phyloP scores from a whole-genome alignment of 2,797 vertebrate genomes.

The Paguma larvata region DNA sequence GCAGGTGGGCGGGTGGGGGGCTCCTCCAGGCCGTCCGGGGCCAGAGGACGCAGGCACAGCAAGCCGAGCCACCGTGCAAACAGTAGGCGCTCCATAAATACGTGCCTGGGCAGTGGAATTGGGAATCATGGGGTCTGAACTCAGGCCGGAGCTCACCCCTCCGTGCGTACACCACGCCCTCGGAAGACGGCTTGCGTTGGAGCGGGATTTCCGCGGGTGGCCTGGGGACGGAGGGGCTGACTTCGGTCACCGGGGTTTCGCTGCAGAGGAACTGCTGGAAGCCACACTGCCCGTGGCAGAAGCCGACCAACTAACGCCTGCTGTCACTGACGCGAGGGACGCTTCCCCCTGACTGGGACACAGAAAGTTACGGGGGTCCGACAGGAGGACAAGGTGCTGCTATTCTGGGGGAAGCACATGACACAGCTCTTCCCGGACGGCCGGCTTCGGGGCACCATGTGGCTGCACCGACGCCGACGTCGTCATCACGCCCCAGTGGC shows the following conservation, averaged over 20 bases:
- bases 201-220: neutral
- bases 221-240: neutral
- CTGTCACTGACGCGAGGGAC: neutral
- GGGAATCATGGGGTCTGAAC: accelerated
- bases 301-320: neutral
- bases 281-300: neutral
- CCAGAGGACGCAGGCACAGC: accelerated
- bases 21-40: neutral
- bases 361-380: accelerated
- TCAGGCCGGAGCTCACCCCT: neutral
- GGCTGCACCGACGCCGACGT: accelerated
- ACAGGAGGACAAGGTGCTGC: neutral
- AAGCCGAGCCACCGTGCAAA: accelerated
- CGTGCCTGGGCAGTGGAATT: neutral
- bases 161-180: accelerated
- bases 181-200: accelerated
- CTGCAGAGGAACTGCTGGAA: neutral
- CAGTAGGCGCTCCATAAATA: neutral
- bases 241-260: accelerated
- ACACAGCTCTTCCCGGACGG: accelerated
- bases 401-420: neutral
- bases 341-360: neutral
- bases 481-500: accelerated
- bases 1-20: neutral
- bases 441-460: accelerated